Evolutionary conservation across 2,797 vertebrate genomes (phyloP).

Genomic region (Anableps anableps): DNA sequence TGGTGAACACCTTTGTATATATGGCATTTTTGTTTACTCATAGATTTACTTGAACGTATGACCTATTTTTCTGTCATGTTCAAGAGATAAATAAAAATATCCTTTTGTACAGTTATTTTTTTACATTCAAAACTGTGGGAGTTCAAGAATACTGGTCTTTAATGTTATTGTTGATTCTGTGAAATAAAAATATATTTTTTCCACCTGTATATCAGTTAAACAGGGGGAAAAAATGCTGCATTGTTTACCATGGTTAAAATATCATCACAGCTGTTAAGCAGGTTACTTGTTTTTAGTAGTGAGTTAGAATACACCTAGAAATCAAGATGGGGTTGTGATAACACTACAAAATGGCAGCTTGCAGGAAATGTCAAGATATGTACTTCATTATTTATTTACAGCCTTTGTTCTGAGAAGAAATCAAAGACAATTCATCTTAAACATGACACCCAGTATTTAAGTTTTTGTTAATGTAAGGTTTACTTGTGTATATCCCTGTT

Average conservation of each 20-base stretch:
- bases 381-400: neutral
- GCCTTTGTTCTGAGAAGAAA: neutral
- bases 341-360: neutral
- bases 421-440: neutral
- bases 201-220: neutral
- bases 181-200: neutral
- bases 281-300: neutral
- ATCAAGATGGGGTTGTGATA: neutral
- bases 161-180: neutral
- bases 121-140: neutral
- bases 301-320: neutral
- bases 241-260: no score
- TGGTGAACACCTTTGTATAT: neutral
- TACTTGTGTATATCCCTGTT: neutral
- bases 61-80: neutral
- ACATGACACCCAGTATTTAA: neutral
- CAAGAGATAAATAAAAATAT: neutral
- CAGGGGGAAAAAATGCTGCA: neutral
- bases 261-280: neutral
- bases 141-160: neutral
- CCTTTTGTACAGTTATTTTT: neutral
- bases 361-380: neutral
- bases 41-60: neutral
- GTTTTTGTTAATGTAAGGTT: neutral
- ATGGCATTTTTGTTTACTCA: neutral